Conservation (phyloP, 2,113 vertebrate genomes). For the Rhea americana region DNA sequence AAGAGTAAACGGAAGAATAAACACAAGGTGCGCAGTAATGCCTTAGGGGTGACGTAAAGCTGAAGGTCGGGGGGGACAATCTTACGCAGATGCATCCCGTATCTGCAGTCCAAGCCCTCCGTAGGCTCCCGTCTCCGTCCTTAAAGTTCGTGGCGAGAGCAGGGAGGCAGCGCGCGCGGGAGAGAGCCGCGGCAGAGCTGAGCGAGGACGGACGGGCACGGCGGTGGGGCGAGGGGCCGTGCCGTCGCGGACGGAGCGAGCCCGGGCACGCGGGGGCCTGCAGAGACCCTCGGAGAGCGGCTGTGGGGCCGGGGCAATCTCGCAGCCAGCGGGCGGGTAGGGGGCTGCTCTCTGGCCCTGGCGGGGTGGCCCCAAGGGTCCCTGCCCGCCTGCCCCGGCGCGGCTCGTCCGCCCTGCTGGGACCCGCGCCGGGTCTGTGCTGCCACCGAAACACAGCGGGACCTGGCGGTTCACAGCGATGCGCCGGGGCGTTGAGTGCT, state of each 20-base stretch:
- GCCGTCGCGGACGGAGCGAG: too few species aligned
- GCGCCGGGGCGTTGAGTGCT: too few species aligned
- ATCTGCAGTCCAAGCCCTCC: neutral
- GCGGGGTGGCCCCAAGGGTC: neutral
- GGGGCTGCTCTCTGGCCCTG: neutral
- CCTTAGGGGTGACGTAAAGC: neutral
- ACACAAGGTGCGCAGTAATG: neutral
- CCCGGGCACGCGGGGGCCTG: too few species aligned
- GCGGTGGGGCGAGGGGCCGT: too few species aligned
- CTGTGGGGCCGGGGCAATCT: too few species aligned
- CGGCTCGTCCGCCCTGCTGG: too few species aligned
- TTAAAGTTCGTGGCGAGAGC: neutral
- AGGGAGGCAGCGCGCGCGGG: neutral
- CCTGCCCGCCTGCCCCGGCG: too few species aligned
- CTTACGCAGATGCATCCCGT: conserved; percentile 32
- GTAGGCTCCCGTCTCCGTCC: neutral
- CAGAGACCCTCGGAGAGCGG: too few species aligned
- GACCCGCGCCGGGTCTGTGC: too few species aligned
- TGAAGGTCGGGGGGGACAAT: conserved; percentile 64
- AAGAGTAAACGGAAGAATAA: neutral
- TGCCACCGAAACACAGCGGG: too few species aligned
- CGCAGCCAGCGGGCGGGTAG: too few species aligned
- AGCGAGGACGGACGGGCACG: neutral
- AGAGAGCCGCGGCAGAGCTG: neutral
- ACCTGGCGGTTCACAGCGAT: too few species aligned